Conservation (phyloP, 2,888 invertebrate species). For the Netelia virgata region DNA sequence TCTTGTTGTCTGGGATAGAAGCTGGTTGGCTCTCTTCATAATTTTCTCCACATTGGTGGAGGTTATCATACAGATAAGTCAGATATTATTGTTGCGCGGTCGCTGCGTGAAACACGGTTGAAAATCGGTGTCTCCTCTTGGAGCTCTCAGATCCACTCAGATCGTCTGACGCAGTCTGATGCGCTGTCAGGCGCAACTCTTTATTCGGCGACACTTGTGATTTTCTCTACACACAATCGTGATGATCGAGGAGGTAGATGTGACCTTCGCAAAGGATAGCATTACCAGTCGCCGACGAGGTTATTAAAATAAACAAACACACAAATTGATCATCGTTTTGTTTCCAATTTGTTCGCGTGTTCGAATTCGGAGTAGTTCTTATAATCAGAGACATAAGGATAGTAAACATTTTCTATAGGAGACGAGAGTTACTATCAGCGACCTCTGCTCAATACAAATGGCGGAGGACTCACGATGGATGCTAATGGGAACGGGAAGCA, state of each 20-base stretch:
- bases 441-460: constrained; percentile 67
- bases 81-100: not conserved
- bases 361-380: constrained; percentile 16
- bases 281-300: constrained; percentile 17
- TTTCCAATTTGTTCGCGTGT: not conserved
- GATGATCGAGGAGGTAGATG: constrained; percentile 32
- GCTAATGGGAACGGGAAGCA: constrained; percentile 88
- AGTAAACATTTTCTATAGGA: constrained; percentile 55
- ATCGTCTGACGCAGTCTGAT: not conserved
- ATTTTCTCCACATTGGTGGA: not conserved
- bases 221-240: constrained; percentile 13
- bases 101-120: not conserved
- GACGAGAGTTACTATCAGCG: constrained; percentile 67
- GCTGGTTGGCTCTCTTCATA: not conserved
- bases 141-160: not conserved
- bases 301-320: constrained; percentile 12
- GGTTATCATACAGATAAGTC: not conserved
- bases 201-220: constrained; percentile 4
- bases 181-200: not conserved
- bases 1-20: too few species aligned
- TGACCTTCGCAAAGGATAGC: constrained; percentile 16
- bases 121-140: not conserved
- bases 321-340: not conserved
- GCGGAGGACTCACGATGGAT: constrained; percentile 83
- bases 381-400: not conserved